Percentiles rank a stretch among this genome's conserved stretches.
Evolutionary conservation across 2,888 invertebrate species (phyloP).

Genomic region (Margaritifera margaritifera): DNA sequence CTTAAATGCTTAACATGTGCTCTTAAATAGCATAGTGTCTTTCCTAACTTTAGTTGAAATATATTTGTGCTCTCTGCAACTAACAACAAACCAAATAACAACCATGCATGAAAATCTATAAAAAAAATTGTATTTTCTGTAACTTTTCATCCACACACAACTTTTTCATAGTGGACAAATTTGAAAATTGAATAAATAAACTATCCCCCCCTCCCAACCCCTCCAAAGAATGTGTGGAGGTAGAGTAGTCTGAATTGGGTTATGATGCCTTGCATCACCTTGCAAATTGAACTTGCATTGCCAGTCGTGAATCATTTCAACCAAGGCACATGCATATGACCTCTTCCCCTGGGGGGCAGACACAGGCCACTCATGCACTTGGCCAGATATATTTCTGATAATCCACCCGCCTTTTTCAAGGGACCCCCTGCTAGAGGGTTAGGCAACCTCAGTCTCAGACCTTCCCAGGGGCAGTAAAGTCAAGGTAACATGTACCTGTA

Average conservation of each 20-base stretch:
- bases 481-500: conserved; percentile 40
- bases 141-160: too few relatives aligned
- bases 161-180: too few relatives aligned
- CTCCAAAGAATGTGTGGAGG: conserved; percentile 36
- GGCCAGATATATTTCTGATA: conserved; percentile 50
- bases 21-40: too few relatives aligned
- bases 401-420: conserved; percentile 44
- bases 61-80: too few relatives aligned
- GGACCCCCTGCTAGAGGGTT: conserved; percentile 55
- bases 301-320: conserved; percentile 58
- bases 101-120: too few relatives aligned
- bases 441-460: conserved; percentile 62
- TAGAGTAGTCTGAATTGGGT: conserved; percentile 68
- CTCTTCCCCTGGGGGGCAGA: conserved; percentile 26
- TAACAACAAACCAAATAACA: too few relatives aligned
- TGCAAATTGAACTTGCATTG: conserved; percentile 55
- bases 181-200: too few relatives aligned
- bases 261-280: conserved; percentile 50
- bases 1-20: too few relatives aligned
- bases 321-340: conserved; percentile 35
- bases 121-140: too few relatives aligned
- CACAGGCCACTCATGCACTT: conserved; percentile 13
- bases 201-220: too few relatives aligned
- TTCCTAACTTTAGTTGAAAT: too few relatives aligned
- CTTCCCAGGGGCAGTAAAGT: conserved; percentile 64